Conservation (phyloP, 1,140 invertebrate species). For the Saccostrea glomerata region DNA sequence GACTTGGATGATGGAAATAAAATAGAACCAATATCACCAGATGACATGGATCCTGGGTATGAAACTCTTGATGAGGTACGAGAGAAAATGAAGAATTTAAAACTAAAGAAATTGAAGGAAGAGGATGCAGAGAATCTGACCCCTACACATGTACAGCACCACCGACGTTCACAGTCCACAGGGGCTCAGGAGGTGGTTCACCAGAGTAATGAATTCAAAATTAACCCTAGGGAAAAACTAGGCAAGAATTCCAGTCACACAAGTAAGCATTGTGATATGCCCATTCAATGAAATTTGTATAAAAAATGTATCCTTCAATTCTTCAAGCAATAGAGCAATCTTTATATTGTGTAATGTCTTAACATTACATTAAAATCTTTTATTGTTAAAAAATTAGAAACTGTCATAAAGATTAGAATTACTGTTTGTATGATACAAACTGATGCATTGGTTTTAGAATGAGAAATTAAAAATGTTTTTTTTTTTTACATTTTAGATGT, state of each 20-base stretch:
- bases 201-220: background rate
- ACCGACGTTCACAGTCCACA: conserved; percentile 1
- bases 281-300: background rate
- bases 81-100: conserved; percentile 57
- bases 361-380: background rate
- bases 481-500: conserved; percentile 4
- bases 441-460: background rate
- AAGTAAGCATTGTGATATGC: background rate
- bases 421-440: too few relatives aligned
- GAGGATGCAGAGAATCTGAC: background rate
- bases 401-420: background rate
- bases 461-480: background rate
- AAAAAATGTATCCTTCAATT: background rate
- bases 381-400: background rate
- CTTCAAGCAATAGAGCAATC: background rate
- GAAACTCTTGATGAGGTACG: conserved; percentile 66
- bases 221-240: background rate
- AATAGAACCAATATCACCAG: conserved; percentile 45
- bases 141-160: background rate
- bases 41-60: conserved; percentile 65
- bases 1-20: conserved; percentile 46
- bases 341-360: background rate
- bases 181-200: background rate
- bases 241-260: conserved; percentile 8
- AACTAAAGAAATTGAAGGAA: background rate